Percentiles rank a stretch among this genome's conserved stretches.
Evolutionary conservation across 2,797 vertebrate species (phyloP).

Genomic region (Pseudomugil tenellus): DNA sequence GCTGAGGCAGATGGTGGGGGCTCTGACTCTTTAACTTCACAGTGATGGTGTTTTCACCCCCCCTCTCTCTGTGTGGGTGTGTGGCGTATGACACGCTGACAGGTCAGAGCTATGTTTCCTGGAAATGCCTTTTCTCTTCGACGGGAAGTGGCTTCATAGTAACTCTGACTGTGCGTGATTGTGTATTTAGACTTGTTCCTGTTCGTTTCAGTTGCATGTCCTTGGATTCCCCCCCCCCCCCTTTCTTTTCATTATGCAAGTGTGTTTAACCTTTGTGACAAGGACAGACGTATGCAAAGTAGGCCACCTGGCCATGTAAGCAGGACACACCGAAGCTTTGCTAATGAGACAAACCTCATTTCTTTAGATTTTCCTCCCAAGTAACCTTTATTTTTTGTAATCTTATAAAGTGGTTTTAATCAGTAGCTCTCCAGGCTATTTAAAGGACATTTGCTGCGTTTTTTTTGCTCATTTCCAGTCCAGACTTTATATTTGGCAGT

Average conservation of each 20-base stretch:
- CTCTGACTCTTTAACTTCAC: too few species aligned
- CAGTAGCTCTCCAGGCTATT: background rate
- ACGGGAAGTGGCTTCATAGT: constrained; percentile 57
- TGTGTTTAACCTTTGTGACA: constrained; percentile 61
- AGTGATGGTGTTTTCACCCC: constrained; percentile 13
- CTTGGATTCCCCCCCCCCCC: background rate
- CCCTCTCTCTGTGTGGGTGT: constrained; percentile 8
- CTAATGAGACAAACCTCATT: too few species aligned
- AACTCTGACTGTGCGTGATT: background rate
- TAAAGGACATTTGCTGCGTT: background rate
- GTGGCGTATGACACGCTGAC: constrained; percentile 43
- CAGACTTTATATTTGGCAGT: too few species aligned
- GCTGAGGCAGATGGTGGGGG: constrained; percentile 61
- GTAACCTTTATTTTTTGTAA: too few species aligned
- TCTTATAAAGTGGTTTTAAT: background rate
- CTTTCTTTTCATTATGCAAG: constrained; percentile 22
- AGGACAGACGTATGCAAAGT: constrained; percentile 61
- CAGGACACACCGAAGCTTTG: constrained; percentile 12
- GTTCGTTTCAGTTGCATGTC: background rate
- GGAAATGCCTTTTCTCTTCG: constrained; percentile 42
- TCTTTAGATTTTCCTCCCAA: too few species aligned
- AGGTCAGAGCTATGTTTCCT: constrained; percentile 67
- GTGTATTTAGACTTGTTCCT: constrained; percentile 12
- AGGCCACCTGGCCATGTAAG: constrained; percentile 68
- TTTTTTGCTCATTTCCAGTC: background rate